Evolutionary conservation across 2,797 vertebrate genomes (phyloP).

Genomic region (Etheostoma perlongum): DNA sequence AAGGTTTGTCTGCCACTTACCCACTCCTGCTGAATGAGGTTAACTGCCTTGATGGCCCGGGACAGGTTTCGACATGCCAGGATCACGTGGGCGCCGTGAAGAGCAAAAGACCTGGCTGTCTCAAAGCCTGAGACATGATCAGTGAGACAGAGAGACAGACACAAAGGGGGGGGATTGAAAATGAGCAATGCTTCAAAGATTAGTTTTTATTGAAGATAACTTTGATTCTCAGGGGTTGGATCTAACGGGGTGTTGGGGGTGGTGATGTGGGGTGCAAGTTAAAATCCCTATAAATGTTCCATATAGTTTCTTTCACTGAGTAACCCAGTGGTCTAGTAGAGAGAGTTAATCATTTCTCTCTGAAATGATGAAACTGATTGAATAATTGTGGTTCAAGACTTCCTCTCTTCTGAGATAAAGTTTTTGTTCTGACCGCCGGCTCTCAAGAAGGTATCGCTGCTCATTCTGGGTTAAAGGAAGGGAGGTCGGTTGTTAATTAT

Average conservation of each 20-base stretch:
- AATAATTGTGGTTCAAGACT: conserved; percentile 80
- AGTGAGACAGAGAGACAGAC: conserved; percentile 19
- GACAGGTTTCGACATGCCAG: conserved; percentile 91
- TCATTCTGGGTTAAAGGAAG: conserved; percentile 16
- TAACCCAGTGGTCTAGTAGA: conserved; percentile 78
- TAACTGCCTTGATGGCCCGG: conserved; percentile 87
- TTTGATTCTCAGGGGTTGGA: conserved; percentile 70
- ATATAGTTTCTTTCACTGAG: conserved; percentile 80
- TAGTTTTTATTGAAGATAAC: conserved; percentile 74
- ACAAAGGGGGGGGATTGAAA: conserved; percentile 8
- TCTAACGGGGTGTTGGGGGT: conserved; percentile 57
- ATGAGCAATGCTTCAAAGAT: conserved; percentile 75
- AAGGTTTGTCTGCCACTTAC: conserved; percentile 82
- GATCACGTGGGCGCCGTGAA: conserved; percentile 94
- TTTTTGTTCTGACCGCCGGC: conserved; percentile 64
- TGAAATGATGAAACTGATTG: conserved; percentile 86
- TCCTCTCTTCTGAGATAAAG: conserved; percentile 72
- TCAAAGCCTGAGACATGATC: conserved; percentile 90
- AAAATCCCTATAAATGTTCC: conserved; percentile 83
- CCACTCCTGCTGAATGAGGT: conserved; percentile 92
- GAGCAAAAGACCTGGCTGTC: conserved; percentile 94
- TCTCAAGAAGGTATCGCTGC: conserved; percentile 52
- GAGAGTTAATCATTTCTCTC: conserved; percentile 83
- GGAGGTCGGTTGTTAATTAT: conserved; percentile 59
- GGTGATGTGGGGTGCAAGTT: conserved; percentile 55